Evolutionary conservation across 2,888 invertebrate species (phyloP).

Genomic region (Melanotus villosus): DNA sequence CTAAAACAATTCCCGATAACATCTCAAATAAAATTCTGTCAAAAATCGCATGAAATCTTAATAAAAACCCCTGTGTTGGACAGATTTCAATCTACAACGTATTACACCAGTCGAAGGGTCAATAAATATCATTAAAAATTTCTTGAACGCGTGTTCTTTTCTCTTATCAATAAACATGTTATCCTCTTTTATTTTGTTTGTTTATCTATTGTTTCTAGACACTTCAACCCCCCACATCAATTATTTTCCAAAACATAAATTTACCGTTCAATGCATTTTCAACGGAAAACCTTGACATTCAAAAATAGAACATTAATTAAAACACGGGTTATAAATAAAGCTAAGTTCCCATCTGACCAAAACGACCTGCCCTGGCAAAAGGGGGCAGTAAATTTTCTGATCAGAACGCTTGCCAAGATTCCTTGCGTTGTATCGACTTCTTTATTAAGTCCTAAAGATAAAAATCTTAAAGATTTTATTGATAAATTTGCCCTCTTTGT

Average conservation of each 20-base stretch:
- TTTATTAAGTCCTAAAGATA: slow-evolving; percentile 8
- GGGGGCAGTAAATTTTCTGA: slow-evolving; percentile 26
- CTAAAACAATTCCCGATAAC: background rate
- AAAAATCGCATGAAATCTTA: slow-evolving; percentile 20
- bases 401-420: slow-evolving; percentile 29
- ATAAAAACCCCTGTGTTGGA: slow-evolving; percentile 2
- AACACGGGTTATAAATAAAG: slow-evolving; percentile 1
- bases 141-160: no score
- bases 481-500: no score
- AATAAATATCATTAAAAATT: background rate
- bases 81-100: slow-evolving; percentile 14
- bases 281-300: no score
- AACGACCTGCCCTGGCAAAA: slow-evolving; percentile 25
- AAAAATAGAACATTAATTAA: slow-evolving; percentile 1
- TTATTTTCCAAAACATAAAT: background rate
- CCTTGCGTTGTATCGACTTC: slow-evolving; percentile 10
- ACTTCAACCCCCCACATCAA: no score
- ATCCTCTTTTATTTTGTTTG: no score
- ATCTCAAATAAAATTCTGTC: slow-evolving; percentile 3
- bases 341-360: slow-evolving; percentile 4
- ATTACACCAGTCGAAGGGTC: background rate
- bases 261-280: no score
- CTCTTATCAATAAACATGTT: no score
- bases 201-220: no score
- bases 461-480: no score